These are phyloP conservation scores for Sebastes taczanowskii DNA, from an alignment of 2,797 vertebrate genomes.

Conservation along the genomic window DNA sequence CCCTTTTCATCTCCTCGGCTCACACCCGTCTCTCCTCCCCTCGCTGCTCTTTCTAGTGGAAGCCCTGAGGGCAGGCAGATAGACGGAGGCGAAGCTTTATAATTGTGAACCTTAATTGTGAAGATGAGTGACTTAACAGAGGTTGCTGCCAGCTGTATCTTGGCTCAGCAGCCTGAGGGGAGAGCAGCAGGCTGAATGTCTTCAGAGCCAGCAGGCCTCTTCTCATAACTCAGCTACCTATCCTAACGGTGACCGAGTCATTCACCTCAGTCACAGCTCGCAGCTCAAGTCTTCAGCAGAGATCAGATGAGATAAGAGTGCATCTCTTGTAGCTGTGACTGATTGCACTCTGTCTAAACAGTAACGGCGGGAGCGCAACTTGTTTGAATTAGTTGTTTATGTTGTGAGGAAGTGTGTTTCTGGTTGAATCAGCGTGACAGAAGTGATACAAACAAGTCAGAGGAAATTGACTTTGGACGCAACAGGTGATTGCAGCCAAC, in stretches of 20 bases:
- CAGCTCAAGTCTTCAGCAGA: slow-evolving; percentile 3
- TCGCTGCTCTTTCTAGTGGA: background rate
- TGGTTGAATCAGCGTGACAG: too few species aligned
- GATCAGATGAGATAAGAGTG: slow-evolving; percentile 10
- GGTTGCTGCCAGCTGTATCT: slow-evolving; percentile 43
- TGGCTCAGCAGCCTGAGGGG: slow-evolving; percentile 32
- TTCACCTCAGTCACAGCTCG: background rate
- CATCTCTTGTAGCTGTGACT: slow-evolving; percentile 1
- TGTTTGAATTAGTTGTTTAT: background rate
- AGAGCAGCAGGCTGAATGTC: slow-evolving; percentile 12
- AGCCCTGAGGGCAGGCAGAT: slow-evolving; percentile 30
- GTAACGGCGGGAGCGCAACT: background rate
- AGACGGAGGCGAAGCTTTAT: slow-evolving; percentile 19
- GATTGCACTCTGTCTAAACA: background rate
- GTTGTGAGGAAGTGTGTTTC: background rate
- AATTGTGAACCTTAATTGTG: slow-evolving; percentile 59
- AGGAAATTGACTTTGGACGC: slow-evolving; percentile 3
- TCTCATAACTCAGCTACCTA: background rate
- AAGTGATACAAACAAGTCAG: too few species aligned
- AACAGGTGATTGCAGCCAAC: too few species aligned
- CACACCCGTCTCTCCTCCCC: background rate
- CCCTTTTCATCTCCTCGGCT: slow-evolving; percentile 6
- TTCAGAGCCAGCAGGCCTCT: slow-evolving; percentile 17
- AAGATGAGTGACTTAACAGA: slow-evolving; percentile 48
- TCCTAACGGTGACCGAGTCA: slow-evolving; percentile 22